Evolutionary conservation across 1,140 invertebrate species (phyloP), one percentile per base, ranked within the genome.

Genomic region (Anoplolepis gracilipes): DNA sequence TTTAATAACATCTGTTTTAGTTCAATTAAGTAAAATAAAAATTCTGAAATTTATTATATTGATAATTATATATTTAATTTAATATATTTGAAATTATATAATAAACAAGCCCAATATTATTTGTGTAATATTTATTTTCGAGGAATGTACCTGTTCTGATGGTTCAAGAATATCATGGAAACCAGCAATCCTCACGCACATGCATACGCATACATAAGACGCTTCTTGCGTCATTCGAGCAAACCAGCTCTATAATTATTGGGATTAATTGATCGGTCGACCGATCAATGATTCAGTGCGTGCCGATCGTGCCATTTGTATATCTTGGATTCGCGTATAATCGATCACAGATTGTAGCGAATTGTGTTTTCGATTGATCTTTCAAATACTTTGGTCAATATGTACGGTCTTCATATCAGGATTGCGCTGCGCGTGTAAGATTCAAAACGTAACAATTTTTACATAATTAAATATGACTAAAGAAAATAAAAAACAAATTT

Each of bases 191-290:
- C n/a, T n/a, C n/a, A 62, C 53, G 62, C 64, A 8, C 25, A 11
- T 16, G 13, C 16, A 11, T 16, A 59, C 2, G 22, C 57, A 13
- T 3, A 25, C 13, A 25, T n/a, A 36, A 3, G 16, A 3, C 13
- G 8, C 22, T 55, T 28, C 36, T 79, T 55, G 46, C 77, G 64
- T 69, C 64, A 39, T 6, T 57, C 62, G 42, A 53, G 19, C 8
- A 13, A 78, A 79, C 62, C 30, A 64, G 46, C 64, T 69, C 53
- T 39, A 28, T 28, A 79, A 79, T 79, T 79, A 79, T 69, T 79
- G 42, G 62, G 30, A 79, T 69, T 79, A 79, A 69, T 53, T 55
- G 61, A 36, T 28, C 49, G 36, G 22, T 46, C n/a, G 65, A 46
- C 11, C 36, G 64, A 69, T 55, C 25, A 11, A 49, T 33, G 61